Base-by-base conservation (phyloP, 2,113 vertebrate species). In the Archocentrus centrarchus region DNA sequence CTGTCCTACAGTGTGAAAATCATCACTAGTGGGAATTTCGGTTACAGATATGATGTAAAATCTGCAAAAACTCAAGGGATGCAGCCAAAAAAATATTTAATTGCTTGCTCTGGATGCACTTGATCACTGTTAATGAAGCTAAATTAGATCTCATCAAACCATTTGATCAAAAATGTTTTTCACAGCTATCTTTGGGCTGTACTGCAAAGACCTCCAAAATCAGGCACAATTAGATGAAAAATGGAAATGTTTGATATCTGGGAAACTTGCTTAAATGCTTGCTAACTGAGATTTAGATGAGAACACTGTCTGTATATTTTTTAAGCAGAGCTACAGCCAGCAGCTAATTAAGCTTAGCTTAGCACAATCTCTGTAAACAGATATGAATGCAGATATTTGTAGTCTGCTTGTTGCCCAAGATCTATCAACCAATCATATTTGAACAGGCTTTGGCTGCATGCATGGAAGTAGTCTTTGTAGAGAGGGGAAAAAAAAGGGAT, bases 221-320 rank as follows among this genome's bases (percentile, higher is more conserved):
- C 50, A 62, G 15, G 78, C 59, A 27, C 10, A 60, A 73, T 66
- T 35, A 59, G 22, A 57, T 68, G 30, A 32, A 27, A 50, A 50
- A 88, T 39, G 55, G 20, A 62, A 78, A 82, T 79, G 22, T 24
- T 37, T 41, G 53, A 87, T 70, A 27, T 57, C 53, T 78, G 13
- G 75, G 6, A 57, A 68, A 75, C 9, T 2, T 13, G 24, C 61
- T 68, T 35, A 27, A 39, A 64, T 47, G 22, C 24, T 60, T 32
- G 27, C 44, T 57, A 15, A 18, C 57, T 50, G 57, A 79, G 7
- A 50, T 44, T 20, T 44, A 0, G 13, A 53, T 73, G 24, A 53
- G 27, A 32, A 73, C 17, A 53, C 66, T 3, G 44, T 73, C 24
- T 73, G 66, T 53, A 53, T 53, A 14, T 3, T 1, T n/a, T 73